A percentile compares a stretch with the other conserved stretches of the same genome.
Evolutionary conservation across 2,113 vertebrate species (phyloP).

Genomic region (Paramisgurnus dabryanus): DNA sequence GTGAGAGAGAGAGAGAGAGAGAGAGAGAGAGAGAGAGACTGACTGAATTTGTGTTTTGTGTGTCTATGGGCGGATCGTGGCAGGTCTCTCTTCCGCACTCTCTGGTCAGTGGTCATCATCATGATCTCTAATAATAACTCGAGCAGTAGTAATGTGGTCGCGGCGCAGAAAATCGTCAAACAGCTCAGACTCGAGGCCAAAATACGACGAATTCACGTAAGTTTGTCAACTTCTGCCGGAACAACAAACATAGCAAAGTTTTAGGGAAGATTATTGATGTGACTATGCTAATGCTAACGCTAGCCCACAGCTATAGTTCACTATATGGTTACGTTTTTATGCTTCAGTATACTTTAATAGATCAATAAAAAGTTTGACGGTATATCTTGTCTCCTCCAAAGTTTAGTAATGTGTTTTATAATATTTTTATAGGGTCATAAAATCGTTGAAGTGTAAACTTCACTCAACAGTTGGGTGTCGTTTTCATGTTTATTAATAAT

Average conservation of each 20-base stretch:
- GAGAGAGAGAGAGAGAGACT: no score
- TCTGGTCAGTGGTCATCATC: slow-evolving; percentile 34
- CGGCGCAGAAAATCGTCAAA: slow-evolving; percentile 73
- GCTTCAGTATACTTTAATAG: no score
- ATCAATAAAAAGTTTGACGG: no score
- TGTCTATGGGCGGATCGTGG: no score
- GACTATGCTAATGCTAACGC: slow-evolving; percentile 17
- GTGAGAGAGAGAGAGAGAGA: no score
- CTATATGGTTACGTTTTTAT: background rate
- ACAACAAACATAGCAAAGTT: background rate
- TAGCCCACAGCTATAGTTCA: background rate
- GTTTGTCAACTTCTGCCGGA: background rate
- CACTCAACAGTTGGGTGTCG: background rate
- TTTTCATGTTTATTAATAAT: slow-evolving; percentile 5
- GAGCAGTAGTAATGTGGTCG: slow-evolving; percentile 70
- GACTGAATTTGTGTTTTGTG: no score
- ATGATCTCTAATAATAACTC: slow-evolving; percentile 79
- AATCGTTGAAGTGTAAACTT: background rate
- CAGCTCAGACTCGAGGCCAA: slow-evolving; percentile 76
- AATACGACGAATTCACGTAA: slow-evolving; percentile 74
- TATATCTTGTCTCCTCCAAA: no score
- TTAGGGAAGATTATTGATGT: background rate
- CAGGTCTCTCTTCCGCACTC: background rate
- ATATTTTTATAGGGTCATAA: background rate
- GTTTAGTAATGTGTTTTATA: background rate